A percentile compares a stretch with the other conserved stretches of the same genome.
These are phyloP conservation scores for Liodrosophila aerea DNA, from an alignment of 2,888 invertebrate species.

Conservation along the genomic window DNA sequence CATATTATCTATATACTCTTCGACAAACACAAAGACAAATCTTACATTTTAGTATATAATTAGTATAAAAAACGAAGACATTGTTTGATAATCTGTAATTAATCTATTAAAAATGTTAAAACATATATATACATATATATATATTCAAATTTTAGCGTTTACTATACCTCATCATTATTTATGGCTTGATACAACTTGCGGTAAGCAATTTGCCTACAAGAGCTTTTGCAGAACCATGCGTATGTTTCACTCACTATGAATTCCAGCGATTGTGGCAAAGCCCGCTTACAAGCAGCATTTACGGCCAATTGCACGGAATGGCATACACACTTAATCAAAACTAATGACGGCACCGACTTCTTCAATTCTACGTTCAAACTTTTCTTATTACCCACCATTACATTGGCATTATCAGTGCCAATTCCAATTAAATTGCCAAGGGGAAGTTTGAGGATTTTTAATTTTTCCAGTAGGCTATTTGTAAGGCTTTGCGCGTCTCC, in stretches of 20 bases:
- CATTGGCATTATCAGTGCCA: constrained; percentile 1
- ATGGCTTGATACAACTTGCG: background rate
- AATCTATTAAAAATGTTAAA: too few relatives aligned
- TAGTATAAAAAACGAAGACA: too few relatives aligned
- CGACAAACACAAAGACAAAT: too few relatives aligned
- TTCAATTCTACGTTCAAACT: background rate
- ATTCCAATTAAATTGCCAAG: background rate
- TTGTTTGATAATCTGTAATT: too few relatives aligned
- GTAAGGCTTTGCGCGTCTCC: background rate
- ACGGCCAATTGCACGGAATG: too few relatives aligned
- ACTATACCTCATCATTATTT: constrained; percentile 1
- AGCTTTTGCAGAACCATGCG: background rate
- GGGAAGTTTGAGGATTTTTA: constrained; percentile 1
- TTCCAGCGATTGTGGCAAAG: background rate
- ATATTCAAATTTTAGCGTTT: too few relatives aligned
- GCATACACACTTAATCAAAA: too few relatives aligned
- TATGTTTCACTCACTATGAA: background rate
- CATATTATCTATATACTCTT: too few relatives aligned
- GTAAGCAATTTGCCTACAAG: background rate
- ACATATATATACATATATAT: too few relatives aligned
- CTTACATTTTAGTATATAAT: too few relatives aligned
- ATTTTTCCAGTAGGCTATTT: background rate
- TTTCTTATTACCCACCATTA: constrained; percentile 1
- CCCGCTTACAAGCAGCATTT: too few relatives aligned
- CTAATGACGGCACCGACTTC: constrained; percentile 2